Conservation (phyloP, 2,888 invertebrate species). For the Teinopalpus imperialis region DNA sequence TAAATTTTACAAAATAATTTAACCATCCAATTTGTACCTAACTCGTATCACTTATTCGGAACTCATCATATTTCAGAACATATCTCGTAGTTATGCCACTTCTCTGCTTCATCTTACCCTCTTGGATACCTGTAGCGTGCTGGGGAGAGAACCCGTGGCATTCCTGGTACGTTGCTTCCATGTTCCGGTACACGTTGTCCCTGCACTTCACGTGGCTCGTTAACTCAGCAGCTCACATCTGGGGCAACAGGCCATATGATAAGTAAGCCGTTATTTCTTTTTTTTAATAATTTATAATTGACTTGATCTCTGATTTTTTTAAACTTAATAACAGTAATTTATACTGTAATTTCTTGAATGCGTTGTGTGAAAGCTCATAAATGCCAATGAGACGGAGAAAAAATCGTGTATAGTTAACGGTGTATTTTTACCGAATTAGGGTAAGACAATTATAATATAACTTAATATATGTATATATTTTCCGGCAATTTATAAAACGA, state of each 20-base stretch:
- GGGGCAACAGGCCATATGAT: slow-evolving; percentile 95
- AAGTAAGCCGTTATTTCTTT: slow-evolving; percentile 79
- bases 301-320: too few species aligned
- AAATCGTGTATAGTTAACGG: too few species aligned
- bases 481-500: too few species aligned
- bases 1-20: too few species aligned
- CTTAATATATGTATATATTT: too few species aligned
- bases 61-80: slow-evolving; percentile 82
- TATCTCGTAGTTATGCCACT: slow-evolving; percentile 90
- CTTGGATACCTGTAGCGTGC: slow-evolving; percentile 87
- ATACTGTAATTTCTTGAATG: slow-evolving; percentile 9
- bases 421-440: too few species aligned
- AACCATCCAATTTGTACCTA: too few species aligned
- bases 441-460: too few species aligned
- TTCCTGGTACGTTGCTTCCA: slow-evolving; percentile 88
- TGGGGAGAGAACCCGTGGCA: slow-evolving; percentile 89
- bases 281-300: too few species aligned
- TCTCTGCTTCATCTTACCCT: slow-evolving; percentile 90
- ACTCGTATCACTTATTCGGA: too few species aligned
- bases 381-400: too few species aligned
- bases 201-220: slow-evolving; percentile 96
- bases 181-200: slow-evolving; percentile 89
- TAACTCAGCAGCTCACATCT: slow-evolving; percentile 96
- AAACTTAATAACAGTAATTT: too few species aligned
- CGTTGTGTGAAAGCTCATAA: slow-evolving; percentile 5